These are phyloP conservation scores for Zaprionus lachaisei DNA, from an alignment of 1,140 invertebrate genomes.

Conservation along the genomic window DNA sequence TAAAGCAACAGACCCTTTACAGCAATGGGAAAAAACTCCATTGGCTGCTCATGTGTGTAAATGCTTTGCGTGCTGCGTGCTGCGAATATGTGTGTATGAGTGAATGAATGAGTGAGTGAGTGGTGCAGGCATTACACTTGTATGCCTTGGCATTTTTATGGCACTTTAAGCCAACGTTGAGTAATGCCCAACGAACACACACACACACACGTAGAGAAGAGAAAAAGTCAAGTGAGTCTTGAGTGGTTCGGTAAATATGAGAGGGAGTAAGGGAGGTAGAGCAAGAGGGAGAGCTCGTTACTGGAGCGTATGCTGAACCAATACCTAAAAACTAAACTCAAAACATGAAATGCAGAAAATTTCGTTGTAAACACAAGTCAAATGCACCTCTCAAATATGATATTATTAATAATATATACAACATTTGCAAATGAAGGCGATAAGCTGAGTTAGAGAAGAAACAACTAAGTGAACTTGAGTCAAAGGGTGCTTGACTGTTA, in stretches of 20 bases:
- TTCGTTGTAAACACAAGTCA: neutral
- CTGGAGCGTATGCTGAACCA: neutral
- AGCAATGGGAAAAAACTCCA: slow-evolving; percentile 25
- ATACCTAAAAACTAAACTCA: neutral
- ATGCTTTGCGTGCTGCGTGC: slow-evolving; percentile 26
- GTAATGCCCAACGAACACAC: slow-evolving; percentile 52
- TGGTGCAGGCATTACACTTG: slow-evolving; percentile 47
- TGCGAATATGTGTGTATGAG: slow-evolving; percentile 17
- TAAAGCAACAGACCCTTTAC: slow-evolving; percentile 34
- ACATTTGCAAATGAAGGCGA: neutral
- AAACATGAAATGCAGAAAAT: slow-evolving; percentile 1
- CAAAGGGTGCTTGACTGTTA: no score
- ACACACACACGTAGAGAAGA: slow-evolving; percentile 1
- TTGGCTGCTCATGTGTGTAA: slow-evolving; percentile 74
- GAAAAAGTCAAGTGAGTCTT: slow-evolving; percentile 45
- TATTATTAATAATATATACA: neutral
- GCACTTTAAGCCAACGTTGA: slow-evolving; percentile 75
- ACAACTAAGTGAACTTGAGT: no score
- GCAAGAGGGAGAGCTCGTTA: neutral
- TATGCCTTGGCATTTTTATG: slow-evolving; percentile 72
- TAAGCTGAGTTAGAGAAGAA: no score
- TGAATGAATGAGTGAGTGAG: slow-evolving; percentile 20
- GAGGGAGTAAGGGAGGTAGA: neutral
- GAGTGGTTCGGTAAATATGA: slow-evolving; percentile 24
- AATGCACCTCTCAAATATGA: neutral